Percentiles rank a stretch among this genome's conserved stretches.
Conservation (phyloP, 2,888 invertebrate species). For the Dilophus febrilis region DNA sequence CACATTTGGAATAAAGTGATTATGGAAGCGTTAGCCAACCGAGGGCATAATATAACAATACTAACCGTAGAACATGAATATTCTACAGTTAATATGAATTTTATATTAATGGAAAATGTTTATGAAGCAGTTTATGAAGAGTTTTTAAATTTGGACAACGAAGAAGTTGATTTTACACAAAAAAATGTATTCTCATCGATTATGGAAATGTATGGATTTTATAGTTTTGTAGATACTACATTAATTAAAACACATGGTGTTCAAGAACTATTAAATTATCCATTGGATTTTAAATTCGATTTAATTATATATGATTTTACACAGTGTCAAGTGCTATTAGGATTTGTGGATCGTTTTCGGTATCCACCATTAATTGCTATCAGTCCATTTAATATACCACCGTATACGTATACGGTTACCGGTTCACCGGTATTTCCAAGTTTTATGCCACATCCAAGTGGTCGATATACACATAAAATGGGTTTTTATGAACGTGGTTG, state of each 20-base stretch:
- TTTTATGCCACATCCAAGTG: conserved; percentile 4
- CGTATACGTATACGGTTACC: neutral
- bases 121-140: conserved; percentile 6
- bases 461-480: conserved; percentile 1
- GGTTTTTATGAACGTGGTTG: conserved; percentile 1
- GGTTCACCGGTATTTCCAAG: conserved; percentile 3
- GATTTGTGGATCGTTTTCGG: conserved; percentile 10
- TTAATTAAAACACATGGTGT: conserved; percentile 20
- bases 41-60: conserved; percentile 8
- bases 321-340: conserved; percentile 11
- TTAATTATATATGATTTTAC: conserved; percentile 12
- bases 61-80: conserved; percentile 7
- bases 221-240: conserved; percentile 3
- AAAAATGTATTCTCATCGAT: conserved; percentile 2
- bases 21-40: conserved; percentile 4
- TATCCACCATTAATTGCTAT: conserved; percentile 11
- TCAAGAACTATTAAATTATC: conserved; percentile 10
- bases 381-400: conserved; percentile 1
- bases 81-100: conserved; percentile 7
- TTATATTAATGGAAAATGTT: conserved; percentile 7
- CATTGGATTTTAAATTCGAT: conserved; percentile 11
- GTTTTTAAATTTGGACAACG: neutral
- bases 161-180: conserved; percentile 1
- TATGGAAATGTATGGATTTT: conserved; percentile 6
- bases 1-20: conserved; percentile 8